These are phyloP conservation scores for Erynnis tages DNA, from an alignment of 2,888 invertebrate species.

Conservation along the genomic window DNA sequence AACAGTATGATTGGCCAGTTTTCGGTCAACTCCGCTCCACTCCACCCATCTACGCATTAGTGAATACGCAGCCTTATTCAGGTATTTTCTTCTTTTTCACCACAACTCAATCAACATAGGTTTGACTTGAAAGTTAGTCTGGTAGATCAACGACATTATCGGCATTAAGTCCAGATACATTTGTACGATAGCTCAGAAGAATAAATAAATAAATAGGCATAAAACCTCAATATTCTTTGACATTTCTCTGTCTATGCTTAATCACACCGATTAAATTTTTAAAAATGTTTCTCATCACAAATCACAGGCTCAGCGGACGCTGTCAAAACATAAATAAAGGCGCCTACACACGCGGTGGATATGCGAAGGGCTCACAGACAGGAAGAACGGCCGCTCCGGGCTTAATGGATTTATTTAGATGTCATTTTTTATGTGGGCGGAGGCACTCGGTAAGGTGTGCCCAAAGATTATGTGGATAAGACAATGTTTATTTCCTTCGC, in stretches of 20 bases:
- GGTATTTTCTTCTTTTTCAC: too few species aligned
- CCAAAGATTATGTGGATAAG: constrained; percentile 55
- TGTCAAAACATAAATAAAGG: constrained; percentile 76
- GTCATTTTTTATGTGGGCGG: constrained; percentile 82
- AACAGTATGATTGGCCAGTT: too few species aligned
- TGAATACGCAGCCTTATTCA: too few species aligned
- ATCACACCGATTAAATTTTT: constrained; percentile 33
- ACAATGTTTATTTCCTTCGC: too few species aligned
- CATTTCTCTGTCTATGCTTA: background rate
- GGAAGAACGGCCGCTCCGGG: constrained; percentile 61
- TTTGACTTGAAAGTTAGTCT: too few species aligned
- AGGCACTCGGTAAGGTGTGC: constrained; percentile 50
- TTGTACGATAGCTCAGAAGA: background rate
- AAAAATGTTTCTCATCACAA: constrained; percentile 65
- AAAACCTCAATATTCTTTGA: background rate
- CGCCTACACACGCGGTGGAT: constrained; percentile 58
- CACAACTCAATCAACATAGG: too few species aligned
- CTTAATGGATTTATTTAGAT: constrained; percentile 82
- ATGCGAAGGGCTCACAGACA: constrained; percentile 68
- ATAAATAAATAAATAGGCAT: background rate
- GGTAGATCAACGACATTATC: too few species aligned
- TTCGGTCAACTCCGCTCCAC: too few species aligned
- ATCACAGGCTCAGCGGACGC: constrained; percentile 54
- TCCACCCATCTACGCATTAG: too few species aligned
- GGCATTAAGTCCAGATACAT: too few species aligned